These are phyloP conservation scores for Nicator chloris DNA, from an alignment of 2,113 vertebrate species.

Conservation along the genomic window DNA sequence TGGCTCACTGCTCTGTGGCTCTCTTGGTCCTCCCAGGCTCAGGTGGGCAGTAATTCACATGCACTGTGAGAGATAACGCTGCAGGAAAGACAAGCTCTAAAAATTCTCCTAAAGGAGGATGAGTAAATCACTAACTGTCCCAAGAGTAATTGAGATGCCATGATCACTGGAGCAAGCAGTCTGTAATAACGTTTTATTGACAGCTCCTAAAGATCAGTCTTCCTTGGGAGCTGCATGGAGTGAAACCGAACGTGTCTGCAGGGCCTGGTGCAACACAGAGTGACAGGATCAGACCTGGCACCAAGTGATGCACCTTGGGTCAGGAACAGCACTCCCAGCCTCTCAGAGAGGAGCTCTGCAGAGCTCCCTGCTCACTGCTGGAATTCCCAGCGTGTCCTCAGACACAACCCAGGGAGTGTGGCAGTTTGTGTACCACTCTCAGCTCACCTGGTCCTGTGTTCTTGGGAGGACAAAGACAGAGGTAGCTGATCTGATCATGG, in stretches of 20 bases:
- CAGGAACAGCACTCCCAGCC: neutral
- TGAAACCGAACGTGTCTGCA: accelerated
- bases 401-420: neutral
- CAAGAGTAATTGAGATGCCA: slow-evolving; percentile 11
- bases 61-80: neutral
- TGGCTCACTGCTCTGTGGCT: neutral
- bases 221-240: neutral
- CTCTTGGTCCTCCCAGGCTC: neutral
- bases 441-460: neutral
- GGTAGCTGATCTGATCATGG: neutral
- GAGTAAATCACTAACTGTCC: slow-evolving; percentile 18
- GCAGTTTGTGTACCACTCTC: neutral
- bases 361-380: neutral
- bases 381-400: neutral
- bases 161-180: slow-evolving; percentile 1
- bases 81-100: neutral
- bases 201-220: slow-evolving; percentile 17
- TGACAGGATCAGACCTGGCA: neutral
- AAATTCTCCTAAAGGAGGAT: neutral
- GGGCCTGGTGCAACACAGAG: neutral
- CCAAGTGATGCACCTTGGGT: neutral
- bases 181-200: slow-evolving; percentile 34
- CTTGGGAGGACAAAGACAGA: neutral
- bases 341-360: neutral
- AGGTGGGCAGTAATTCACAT: neutral